Evolutionary conservation across 2,888 invertebrate genomes (phyloP), one percentile per base, ranked within the genome.

Genomic region (Sclerodermus sp.): DNA sequence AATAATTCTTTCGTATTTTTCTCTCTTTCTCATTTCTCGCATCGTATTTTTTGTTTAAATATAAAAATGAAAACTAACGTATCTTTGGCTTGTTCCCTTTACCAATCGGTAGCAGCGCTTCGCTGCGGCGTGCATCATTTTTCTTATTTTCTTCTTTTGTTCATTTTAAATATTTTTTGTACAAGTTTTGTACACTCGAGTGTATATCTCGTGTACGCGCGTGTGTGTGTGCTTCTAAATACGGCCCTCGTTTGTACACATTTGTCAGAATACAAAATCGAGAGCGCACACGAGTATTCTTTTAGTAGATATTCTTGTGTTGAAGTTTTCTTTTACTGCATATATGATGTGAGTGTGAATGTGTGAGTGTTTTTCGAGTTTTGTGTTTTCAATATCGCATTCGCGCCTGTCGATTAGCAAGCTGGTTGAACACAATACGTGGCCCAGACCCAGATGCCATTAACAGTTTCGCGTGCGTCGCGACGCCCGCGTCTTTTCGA

Each of bases 31-130:
- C 57, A 42, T 62, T 41, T 47, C 51, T 56, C 49, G 45, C 47
- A 50, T 55, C 45, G 34, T 29, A 32, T 39, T 64, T 58, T 61
- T 63, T 52, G 68, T 63, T 73, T 78, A 76, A 78, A 75, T 77
- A 82, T 83, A 79, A 78, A 82, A 83, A 82, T 81, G 82, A 80
- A 82, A 82, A 83, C 84, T 83, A 87, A 87, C 85, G 85, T 87
- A 87, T 88, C 87, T 88, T 88, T 88, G 88, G 85, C 85, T 87
- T 88, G 88, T 86, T 88, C 88, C 87, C 88, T 86, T 85, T 85
- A 87, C 86, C 87, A 86, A 87, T 86, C 84, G 68, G 68, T 75
- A 65, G 70, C 73, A 73, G 71, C 73, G 52, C 55, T 55, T 47
- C 56, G 69, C 71, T 70, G 71, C 71, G 59, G 69, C 70, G 67